Base-by-base conservation (phyloP, 2,888 invertebrate species). In the Hirudinaria manillensis region DNA sequence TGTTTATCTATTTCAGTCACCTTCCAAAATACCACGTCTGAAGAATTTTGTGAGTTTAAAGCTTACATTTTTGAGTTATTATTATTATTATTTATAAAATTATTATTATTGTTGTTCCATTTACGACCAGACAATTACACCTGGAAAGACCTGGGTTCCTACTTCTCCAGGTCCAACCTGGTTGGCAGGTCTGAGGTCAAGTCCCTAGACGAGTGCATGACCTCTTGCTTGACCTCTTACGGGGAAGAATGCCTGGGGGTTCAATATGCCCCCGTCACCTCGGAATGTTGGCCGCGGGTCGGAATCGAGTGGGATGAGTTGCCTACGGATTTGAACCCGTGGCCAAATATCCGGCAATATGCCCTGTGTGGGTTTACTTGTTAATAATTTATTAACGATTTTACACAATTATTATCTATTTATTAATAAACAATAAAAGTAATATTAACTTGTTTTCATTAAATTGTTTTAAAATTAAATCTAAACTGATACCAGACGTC, bases 201-300 rank as follows among this genome's bases (percentile, higher is more conserved):
- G 24, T 7, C 24, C 7, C 29, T 71, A 21, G 7, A 29, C 24
- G 51, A 38, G 24, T 71, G 71, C 55, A n/a, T 51, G 27, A 24
- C 45, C n/a, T 27, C 27, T 29, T 71, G 71, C 29, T 51, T 53
- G 19, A n/a, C 51, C 27, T n/a, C 51, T 3, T 71, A 51, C 32
- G n/a, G 51, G 29, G 24, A 71, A 27, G 21, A 51, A n/a, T 71
- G 71, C 55, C n/a, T 53, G 10, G 51, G 51, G 19, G 55, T 71
- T 27, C 51, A 71, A 10, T 71, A 27, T 53, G 38, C 71, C 13
- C 10, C 24, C n/a, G 53, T 53, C 51, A 71, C 71, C 51, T 71
- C 55, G 27, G 71, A 71, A 51, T 71, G 71, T 32, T 71, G 71
- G 71, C 21, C 55, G 13, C 71, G 51, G 27, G 32, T 53, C 21